Evolutionary conservation across 1,140 invertebrate species (phyloP).

Genomic region (Riptortus pedestris): DNA sequence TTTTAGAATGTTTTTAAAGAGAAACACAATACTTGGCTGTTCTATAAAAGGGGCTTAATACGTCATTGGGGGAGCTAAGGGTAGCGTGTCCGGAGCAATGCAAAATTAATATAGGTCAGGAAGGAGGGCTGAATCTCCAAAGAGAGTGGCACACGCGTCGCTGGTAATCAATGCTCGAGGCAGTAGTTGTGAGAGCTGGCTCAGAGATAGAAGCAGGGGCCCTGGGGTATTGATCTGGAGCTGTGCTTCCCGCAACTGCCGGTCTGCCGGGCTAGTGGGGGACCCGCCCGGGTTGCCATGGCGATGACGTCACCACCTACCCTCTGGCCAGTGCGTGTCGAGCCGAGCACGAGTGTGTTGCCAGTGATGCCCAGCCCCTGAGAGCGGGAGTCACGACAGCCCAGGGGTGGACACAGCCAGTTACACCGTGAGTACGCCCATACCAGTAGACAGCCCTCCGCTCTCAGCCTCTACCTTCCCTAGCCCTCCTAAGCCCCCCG

Average conservation of each 20-base stretch:
- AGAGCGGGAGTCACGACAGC: too few relatives aligned
- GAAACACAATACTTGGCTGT: too few relatives aligned
- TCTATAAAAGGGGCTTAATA: too few relatives aligned
- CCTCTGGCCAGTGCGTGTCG: not conserved
- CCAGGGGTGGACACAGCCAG: too few relatives aligned
- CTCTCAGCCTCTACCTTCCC: not conserved
- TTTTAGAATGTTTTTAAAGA: too few relatives aligned
- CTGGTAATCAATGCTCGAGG: too few relatives aligned
- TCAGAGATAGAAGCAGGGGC: too few relatives aligned
- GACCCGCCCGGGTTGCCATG: not conserved
- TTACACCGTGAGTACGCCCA: not conserved
- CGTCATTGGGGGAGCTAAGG: too few relatives aligned
- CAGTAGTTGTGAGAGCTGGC: not conserved
- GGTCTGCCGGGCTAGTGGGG: not conserved
- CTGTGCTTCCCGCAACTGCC: not conserved
- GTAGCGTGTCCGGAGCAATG: too few relatives aligned
- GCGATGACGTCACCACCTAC: not conserved
- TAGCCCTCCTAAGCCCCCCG: too few relatives aligned
- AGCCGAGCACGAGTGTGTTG: not conserved
- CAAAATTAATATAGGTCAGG: not conserved
- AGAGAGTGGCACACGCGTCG: too few relatives aligned
- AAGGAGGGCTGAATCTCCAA: not conserved
- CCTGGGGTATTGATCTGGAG: not conserved
- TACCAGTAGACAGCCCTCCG: not conserved
- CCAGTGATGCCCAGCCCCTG: not conserved